Evolutionary conservation across 1,140 invertebrate genomes (phyloP), one percentile per base, ranked within the genome.

Genomic region (Aplysia californica): DNA sequence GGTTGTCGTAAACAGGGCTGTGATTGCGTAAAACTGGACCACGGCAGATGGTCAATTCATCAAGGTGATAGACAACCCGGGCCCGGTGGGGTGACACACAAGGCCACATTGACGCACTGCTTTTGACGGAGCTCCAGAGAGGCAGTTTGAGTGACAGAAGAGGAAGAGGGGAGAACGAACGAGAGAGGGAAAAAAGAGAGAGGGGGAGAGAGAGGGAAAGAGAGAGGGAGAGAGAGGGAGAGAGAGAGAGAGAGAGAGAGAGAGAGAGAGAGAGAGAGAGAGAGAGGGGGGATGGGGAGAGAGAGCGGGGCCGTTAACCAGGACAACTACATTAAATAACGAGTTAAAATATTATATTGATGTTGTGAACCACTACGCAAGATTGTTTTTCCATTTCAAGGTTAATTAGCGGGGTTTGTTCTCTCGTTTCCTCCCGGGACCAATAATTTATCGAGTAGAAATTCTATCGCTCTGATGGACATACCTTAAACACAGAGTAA

Each of bases 221-320:
- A 61, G 58, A 29, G 58, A 61, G 58, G 29, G 58, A 61, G 26
- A 61, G 58, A 61, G 58, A 61, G 58, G 29, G 58, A 61, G 58
- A 61, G 58, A 61, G 58, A 61, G 58, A 61, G 58, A 61, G 58
- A 61, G 58, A 61, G 58, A 61, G 58, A 61, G 58, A 61, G 58
- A 61, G 58, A 61, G 58, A 61, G 58, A 10, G 58, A 61, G 58
- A 61, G 58, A 61, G 58, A 61, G 58, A 61, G 58, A 61, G 58
- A 61, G 58, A 61, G 58, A 61, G 58, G 29, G 58, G 29, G 58
- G 29, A 26, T 18, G 29, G 18, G 29, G 18, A 61, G 18, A 61
- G 29, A 29, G 6, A 23, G 29, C 10, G 29, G 10, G 20, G 44
- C 15, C n/a, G n/a, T n/a, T n/a, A 15, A 15, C 44, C 15, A n/a